Evolutionary conservation across 1,140 invertebrate species (phyloP), one percentile per base, ranked within the genome.

Genomic region (Aphaenogaster ashmeadi): DNA sequence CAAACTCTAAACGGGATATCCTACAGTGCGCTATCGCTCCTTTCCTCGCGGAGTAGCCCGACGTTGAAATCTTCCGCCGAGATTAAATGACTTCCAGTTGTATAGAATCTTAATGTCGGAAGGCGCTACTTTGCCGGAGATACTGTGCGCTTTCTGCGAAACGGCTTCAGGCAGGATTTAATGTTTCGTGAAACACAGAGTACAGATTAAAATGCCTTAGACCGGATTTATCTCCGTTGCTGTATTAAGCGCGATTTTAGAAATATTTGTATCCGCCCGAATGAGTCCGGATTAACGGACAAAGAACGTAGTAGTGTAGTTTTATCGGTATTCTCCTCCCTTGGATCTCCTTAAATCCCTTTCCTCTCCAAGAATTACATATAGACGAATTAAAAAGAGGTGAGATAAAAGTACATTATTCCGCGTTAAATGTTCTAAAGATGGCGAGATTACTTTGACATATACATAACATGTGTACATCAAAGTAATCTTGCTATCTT

Each of bases 81-180:
- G 80, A 84, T 84, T 84, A 84, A 84, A 84, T 84, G 80, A 84
- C 80, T 84, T 84, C 69, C 69, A 84, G 80, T 84, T 84, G 80
- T 75, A 84, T 84, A 84, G 80, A 84, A 84, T 84, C 80, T 84
- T 84, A 84, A 84, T 84, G 80, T 62, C 41, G 80, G 80, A 84
- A 75, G 80, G 80, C 54, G 80, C 80, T 81, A 81, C 66, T 84
- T 84, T 60, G 80, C 69, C n/a, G 41, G 56, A 75, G 69, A 84
- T 75, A 84, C 80, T 74, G 69, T 44, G 80, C 69, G 80, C 69
- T 75, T 84, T 74, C 80, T 75, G 44, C 69, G 56, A 75, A 84
- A 75, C 80, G 69, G 69, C 54, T 84, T 60, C 80, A 75, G 75
- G 80, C 72, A 62, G 69, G 80, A 84, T 84, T 84, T 84, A 84